Percentiles rank a stretch among this genome's conserved stretches.
Evolutionary conservation across 2,797 vertebrate species (phyloP).

Genomic region (Phalanger gymnotis): DNA sequence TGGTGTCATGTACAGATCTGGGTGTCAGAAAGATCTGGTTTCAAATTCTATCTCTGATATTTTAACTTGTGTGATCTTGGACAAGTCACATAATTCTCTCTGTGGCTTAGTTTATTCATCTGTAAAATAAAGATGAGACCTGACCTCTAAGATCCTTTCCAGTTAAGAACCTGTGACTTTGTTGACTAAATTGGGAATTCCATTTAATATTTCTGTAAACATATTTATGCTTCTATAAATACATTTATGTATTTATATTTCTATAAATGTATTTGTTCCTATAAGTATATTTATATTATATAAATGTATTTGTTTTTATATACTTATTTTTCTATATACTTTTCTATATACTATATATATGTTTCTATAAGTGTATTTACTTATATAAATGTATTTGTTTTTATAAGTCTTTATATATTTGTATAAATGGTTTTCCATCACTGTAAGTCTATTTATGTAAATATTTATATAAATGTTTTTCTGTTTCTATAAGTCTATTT

Average conservation of each 20-base stretch:
- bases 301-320: too few species aligned
- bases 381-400: too few species aligned
- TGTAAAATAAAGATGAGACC: neutral
- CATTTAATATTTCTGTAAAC: neutral
- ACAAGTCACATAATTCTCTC: neutral
- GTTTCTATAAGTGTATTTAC: too few species aligned
- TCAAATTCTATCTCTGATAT: neutral
- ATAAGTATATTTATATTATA: neutral
- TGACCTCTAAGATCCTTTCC: neutral
- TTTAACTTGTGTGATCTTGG: neutral
- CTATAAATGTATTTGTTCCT: too few species aligned
- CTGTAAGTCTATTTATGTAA: too few species aligned
- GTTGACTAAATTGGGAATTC: neutral
- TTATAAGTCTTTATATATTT: too few species aligned
- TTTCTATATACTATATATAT: too few species aligned
- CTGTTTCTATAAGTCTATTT: too few species aligned
- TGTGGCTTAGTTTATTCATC: neutral
- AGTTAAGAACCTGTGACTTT: neutral
- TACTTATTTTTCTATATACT: too few species aligned
- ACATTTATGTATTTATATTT: neutral
- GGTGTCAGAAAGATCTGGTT: neutral
- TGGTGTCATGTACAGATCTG: neutral
- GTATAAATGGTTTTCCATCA: too few species aligned
- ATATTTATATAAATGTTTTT: too few species aligned
- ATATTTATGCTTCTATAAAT: neutral